A percentile compares a stretch with the other conserved stretches of the same genome.
phyloP scores from a whole-genome alignment of 2,888 invertebrate genomes.

The Leptodirus hochenwartii region DNA sequence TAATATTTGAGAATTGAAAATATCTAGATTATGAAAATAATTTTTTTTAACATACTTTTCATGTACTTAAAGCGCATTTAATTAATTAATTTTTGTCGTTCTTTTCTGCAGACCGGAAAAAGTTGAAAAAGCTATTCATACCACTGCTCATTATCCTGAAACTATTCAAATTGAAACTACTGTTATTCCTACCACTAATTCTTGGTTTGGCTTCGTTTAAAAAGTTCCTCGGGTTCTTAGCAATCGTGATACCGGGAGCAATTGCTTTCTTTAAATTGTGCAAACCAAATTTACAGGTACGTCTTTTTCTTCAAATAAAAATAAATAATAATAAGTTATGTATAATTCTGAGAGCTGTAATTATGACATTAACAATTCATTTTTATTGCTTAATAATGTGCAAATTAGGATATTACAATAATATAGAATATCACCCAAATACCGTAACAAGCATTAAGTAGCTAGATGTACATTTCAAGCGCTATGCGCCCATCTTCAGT shows the following conservation, averaged over 20 bases:
- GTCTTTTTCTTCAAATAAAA: too few relatives aligned
- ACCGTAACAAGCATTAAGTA: too few relatives aligned
- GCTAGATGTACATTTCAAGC: too few relatives aligned
- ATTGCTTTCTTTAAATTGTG: slow-evolving; percentile 76
- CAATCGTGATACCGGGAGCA: slow-evolving; percentile 60
- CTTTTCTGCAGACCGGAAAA: slow-evolving; percentile 47
- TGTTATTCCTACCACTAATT: slow-evolving; percentile 66
- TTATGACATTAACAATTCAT: too few relatives aligned
- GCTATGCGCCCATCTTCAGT: too few relatives aligned
- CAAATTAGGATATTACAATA: too few relatives aligned
- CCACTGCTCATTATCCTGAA: slow-evolving; percentile 66
- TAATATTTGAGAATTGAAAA: too few relatives aligned
- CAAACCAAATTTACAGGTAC: slow-evolving; percentile 43
- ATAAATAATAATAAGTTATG: too few relatives aligned
- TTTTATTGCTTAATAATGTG: too few relatives aligned
- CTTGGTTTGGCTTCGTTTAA: slow-evolving; percentile 70
- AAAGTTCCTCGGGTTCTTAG: slow-evolving; percentile 64
- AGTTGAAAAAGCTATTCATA: slow-evolving; percentile 64
- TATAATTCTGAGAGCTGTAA: too few relatives aligned
- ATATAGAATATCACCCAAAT: too few relatives aligned
- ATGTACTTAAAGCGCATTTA: background rate
- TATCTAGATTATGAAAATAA: too few relatives aligned
- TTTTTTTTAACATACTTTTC: slow-evolving; percentile 1
- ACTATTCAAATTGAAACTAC: slow-evolving; percentile 65
- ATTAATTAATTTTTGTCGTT: background rate